Conservation (phyloP, 2,888 invertebrate genomes). For the Ditula angustiorana region DNA sequence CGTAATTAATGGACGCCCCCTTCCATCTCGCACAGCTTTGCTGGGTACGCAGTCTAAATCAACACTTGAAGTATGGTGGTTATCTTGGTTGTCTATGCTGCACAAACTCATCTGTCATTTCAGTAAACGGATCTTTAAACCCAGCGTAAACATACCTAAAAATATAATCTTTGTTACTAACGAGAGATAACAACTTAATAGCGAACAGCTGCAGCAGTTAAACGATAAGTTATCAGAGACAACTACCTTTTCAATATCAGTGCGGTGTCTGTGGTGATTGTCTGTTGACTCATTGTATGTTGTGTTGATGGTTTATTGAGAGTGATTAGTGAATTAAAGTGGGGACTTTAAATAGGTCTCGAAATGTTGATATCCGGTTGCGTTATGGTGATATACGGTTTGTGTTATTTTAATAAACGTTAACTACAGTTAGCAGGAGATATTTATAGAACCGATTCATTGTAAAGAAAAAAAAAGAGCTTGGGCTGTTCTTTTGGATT, state of each 20-base stretch:
- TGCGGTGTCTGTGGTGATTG: not conserved
- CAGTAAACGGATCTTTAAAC: no score
- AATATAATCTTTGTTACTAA: not conserved
- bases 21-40: no score
- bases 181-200: not conserved
- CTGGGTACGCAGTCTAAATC: no score
- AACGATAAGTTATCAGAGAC: not conserved
- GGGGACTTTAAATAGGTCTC: not conserved
- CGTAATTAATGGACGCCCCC: no score
- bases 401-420: not conserved
- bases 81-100: no score
- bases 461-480: no score
- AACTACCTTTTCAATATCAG: not conserved
- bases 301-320: not conserved
- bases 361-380: slow-evolving; percentile 22
- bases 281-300: not conserved
- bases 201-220: not conserved
- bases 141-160: not conserved
- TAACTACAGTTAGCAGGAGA: no score
- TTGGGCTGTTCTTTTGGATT: no score
- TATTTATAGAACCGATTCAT: no score
- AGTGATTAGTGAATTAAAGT: not conserved
- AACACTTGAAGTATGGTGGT: no score
- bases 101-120: no score
- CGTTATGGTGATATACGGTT: slow-evolving; percentile 26